These are phyloP conservation scores for Thecophora atra DNA, from an alignment of 2,888 invertebrate species.

Conservation along the genomic window DNA sequence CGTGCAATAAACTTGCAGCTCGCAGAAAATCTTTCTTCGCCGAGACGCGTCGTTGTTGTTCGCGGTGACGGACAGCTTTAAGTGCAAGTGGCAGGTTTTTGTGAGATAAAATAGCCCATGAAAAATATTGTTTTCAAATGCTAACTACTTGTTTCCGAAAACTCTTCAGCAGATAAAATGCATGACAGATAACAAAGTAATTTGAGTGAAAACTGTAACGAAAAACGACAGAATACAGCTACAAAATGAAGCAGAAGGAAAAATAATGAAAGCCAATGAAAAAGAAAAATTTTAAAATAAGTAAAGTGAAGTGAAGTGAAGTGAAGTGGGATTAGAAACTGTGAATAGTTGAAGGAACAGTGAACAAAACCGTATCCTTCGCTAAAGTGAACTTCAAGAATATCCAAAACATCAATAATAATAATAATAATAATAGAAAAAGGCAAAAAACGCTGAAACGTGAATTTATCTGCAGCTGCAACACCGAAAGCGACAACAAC, in stretches of 20 bases:
- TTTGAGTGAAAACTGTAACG: neutral
- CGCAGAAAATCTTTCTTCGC: conserved; percentile 30
- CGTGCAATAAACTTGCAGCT: conserved; percentile 48
- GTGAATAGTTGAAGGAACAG: neutral
- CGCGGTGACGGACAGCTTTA: conserved; percentile 34
- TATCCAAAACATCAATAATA: conserved; percentile 22
- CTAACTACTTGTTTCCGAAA: neutral
- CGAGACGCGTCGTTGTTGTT: conserved; percentile 11
- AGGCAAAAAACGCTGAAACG: conserved; percentile 1
- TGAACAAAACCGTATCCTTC: conserved; percentile 32
- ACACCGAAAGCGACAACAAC: conserved; percentile 39
- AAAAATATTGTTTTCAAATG: too few relatives aligned
- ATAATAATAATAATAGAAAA: conserved; percentile 10
- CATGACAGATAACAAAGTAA: conserved; percentile 34
- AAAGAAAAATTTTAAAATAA: neutral
- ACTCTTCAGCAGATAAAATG: conserved; percentile 26
- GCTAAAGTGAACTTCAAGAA: conserved; percentile 35
- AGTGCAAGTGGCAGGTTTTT: too few relatives aligned
- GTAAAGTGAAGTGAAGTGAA: conserved; percentile 2
- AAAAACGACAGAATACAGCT: neutral
- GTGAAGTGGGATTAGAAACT: conserved; percentile 17
- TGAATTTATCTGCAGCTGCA: conserved; percentile 42
- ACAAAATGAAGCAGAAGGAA: conserved; percentile 26
- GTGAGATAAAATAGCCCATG: too few relatives aligned
- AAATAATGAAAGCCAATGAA: conserved; percentile 3